phyloP scores from a whole-genome alignment of 2,113 vertebrate species.

The Asarcornis scutulata region DNA sequence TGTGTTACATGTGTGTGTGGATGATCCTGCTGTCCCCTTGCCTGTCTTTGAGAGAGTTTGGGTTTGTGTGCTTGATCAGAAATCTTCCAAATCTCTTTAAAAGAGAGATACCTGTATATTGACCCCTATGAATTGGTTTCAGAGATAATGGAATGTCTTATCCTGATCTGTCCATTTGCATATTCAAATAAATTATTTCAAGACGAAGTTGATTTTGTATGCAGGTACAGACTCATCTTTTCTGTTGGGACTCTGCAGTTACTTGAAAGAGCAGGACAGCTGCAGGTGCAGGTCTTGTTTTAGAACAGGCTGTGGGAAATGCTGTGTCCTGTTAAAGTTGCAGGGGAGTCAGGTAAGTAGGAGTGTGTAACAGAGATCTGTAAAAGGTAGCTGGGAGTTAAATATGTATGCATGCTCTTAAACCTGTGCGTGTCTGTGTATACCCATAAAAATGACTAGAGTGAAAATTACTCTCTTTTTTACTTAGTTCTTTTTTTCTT shows the following conservation, averaged over 20 bases:
- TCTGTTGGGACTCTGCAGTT: background rate
- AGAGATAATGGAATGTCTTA: background rate
- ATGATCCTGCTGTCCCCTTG: background rate
- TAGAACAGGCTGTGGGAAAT: background rate
- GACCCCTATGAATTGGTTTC: background rate
- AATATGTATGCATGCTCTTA: background rate
- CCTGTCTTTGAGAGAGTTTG: background rate
- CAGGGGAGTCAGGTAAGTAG: background rate
- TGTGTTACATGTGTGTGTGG: background rate
- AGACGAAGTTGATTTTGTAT: background rate
- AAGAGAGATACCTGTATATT: background rate
- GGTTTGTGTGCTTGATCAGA: background rate
- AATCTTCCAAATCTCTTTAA: background rate
- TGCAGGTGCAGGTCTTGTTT: background rate
- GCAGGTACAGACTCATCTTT: background rate
- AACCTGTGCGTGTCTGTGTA: background rate
- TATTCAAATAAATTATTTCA: background rate
- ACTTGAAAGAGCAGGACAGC: background rate
- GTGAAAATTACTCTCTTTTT: background rate
- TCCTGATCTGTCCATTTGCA: background rate
- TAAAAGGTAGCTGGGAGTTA: background rate
- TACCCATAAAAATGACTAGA: background rate
- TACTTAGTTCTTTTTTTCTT: background rate
- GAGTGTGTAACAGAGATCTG: background rate
- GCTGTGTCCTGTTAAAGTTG: background rate